A percentile compares a stretch with the other conserved stretches of the same genome.
Conservation (phyloP, 1,140 invertebrate species). For the Rhysida immarginata region DNA sequence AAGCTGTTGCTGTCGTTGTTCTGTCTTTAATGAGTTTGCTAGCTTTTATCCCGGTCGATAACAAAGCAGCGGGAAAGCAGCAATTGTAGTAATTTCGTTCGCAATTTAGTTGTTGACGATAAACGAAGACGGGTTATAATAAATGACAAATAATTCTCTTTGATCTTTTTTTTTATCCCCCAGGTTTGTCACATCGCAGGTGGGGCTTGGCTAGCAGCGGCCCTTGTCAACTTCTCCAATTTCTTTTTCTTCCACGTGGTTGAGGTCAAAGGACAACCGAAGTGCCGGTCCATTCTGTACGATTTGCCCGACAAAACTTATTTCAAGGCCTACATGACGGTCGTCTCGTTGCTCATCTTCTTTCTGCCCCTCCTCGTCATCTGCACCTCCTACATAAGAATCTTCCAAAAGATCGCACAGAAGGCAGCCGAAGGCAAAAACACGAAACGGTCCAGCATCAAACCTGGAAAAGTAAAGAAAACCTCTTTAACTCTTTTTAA, state of each 20-base stretch:
- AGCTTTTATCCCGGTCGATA: too few relatives aligned
- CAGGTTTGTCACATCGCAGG: slow-evolving; percentile 26
- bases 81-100: too few relatives aligned
- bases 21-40: too few relatives aligned
- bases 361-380: slow-evolving; percentile 25
- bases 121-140: too few relatives aligned
- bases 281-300: slow-evolving; percentile 26
- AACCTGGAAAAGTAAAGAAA: slow-evolving; percentile 13
- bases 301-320: slow-evolving; percentile 16
- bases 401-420: slow-evolving; percentile 26
- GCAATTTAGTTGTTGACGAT: too few relatives aligned
- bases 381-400: slow-evolving; percentile 24
- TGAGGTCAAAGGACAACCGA: slow-evolving; percentile 9
- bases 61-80: too few relatives aligned
- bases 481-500: too few relatives aligned
- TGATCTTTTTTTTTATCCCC: slow-evolving; percentile 3
- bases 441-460: slow-evolving; percentile 11
- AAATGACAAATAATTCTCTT: too few relatives aligned
- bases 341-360: slow-evolving; percentile 23
- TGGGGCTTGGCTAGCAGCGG: slow-evolving; percentile 22
- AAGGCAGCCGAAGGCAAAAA: slow-evolving; percentile 21
- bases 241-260: slow-evolving; percentile 22
- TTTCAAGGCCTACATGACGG: slow-evolving; percentile 26
- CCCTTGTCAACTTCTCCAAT: slow-evolving; percentile 22
- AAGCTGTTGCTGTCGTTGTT: too few relatives aligned